Evolutionary conservation across 92 coral and sea anemone species (phyloP), one percentile per base, ranked within the genome.

Genomic region (Porites rus): DNA sequence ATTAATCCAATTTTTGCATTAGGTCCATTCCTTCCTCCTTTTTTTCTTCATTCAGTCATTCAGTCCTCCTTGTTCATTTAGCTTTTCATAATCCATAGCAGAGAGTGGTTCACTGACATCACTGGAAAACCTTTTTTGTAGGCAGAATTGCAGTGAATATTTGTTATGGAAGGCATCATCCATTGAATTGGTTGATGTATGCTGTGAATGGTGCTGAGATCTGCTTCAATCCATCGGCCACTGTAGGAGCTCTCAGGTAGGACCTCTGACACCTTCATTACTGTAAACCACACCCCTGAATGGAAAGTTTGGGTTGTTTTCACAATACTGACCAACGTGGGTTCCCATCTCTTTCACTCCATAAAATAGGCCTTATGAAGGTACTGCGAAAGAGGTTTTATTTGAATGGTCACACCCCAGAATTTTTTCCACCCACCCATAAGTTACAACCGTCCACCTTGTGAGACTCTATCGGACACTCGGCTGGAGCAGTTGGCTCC

Each of bases 151-250:
- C 92, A 70, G 90, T 97, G 13, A 95, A 96, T 82, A 95, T 97
- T 46, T 97, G 99, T 80, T 97, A 95, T 75, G 95, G 98, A 18
- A 94, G 99, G 19, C 99, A 97, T 79, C 99, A 97, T 54, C 99
- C 98, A 7, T 87, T 97, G 18, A 97, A 97, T 91, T 97, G 99
- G 99, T 83, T 95, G 72, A 93, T 94, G 91, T 93, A 94, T 78
- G 98, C 96, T 21, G 62, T 97, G 51, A 97, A 97, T 70, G 97
- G 98, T 72, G 99, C 99, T 6, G 99, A 97, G 84, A 95, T 97
- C 64, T 98, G 96, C 51, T 97, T 97, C 76, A 97, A 97, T 82
- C 99, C 99, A 1, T 97, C 99, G 22, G 99, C 99, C 76, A 97
- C 99, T 66, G 98, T 97, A 51, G 99, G 99, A 14, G 98, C 95